Percentiles rank a stretch among this genome's conserved stretches.
Evolutionary conservation across 2,797 vertebrate species (phyloP).

Genomic region (Hirundo rustica): DNA sequence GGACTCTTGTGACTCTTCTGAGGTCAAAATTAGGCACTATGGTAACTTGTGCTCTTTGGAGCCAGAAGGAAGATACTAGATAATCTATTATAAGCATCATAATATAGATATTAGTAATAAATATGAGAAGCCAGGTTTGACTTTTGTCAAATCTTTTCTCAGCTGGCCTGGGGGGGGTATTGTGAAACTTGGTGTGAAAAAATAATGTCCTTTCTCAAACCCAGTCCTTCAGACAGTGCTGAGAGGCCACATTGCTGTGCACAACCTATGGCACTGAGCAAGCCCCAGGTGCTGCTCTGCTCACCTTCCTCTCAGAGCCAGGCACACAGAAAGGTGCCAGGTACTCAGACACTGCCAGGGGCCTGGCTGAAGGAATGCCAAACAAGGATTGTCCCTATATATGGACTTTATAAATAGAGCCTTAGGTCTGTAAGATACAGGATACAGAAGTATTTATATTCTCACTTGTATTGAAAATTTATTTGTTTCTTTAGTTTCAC

Average conservation of each 20-base stretch:
- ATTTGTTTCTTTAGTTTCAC: neutral
- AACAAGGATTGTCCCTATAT: neutral
- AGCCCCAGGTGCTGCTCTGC: neutral
- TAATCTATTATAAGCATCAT: neutral
- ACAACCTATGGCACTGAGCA: fast-evolving
- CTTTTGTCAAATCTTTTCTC: neutral
- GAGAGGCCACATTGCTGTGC: fast-evolving
- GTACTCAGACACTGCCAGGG: neutral
- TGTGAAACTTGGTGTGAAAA: neutral
- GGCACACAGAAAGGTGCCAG: neutral
- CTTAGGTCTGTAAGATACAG: neutral
- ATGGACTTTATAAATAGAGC: neutral
- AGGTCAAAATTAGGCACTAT: neutral
- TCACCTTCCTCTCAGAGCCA: neutral
- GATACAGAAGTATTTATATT: neutral
- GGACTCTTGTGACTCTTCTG: neutral
- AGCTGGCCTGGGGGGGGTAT: neutral
- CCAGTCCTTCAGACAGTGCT: neutral
- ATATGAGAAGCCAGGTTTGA: neutral
- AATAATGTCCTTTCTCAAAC: neutral
- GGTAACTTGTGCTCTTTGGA: neutral
- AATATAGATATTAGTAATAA: neutral
- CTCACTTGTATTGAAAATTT: neutral
- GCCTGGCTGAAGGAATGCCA: neutral
- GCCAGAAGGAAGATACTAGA: neutral